Base-by-base conservation (phyloP, 2,113 vertebrate genomes). In the Macquaria australasica region DNA sequence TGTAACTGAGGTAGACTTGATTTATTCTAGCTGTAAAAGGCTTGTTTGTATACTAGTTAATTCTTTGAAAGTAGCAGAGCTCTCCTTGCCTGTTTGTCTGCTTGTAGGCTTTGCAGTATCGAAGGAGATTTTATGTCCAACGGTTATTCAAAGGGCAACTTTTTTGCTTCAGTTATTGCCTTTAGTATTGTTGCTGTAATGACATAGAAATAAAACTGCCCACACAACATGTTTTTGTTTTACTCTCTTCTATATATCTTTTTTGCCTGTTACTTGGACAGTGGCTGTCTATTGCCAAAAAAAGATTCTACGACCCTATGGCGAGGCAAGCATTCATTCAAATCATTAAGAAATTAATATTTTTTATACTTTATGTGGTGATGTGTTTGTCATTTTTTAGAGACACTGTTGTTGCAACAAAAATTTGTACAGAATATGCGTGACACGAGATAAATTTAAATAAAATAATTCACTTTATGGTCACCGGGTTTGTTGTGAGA, bases 11-110 rank as follows among this genome's bases (percentile, higher is more conserved):
- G 28, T 18, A 20, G 1, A 41, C 55, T 62, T 56, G 39, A 62
- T 81, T 77, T 71, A 73, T 51, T 78, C 3, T 21, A 5, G 34
- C 66, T 64, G 5, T 48, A 23, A 79, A 8, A n/a, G 18, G 20
- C 48, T 64, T 78, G 63, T 70, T 83, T 84, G 39, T 59, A 23
- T 51, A 18, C n/a, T 8, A 34, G 10, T 18, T 77, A 53, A 34
- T 70, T 80, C 6, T 41, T 63, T 55, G 9, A 77, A 71, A 85
- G 53, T 8, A 63, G 58, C 20, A 25, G 16, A 60, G 7, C 34
- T 75, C 60, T 77, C 4, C 18, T 60, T 48, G 21, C 28, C 34
- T 6, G 16, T 50, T 18, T 73, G 20, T 73, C 2, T 68, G 20
- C 53, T 59, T 28, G 41, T n/a, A 48, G 1, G 14, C 48, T 50